Evolutionary conservation across 1,140 invertebrate species (phyloP).

Genomic region (Lucilia cuprina): DNA sequence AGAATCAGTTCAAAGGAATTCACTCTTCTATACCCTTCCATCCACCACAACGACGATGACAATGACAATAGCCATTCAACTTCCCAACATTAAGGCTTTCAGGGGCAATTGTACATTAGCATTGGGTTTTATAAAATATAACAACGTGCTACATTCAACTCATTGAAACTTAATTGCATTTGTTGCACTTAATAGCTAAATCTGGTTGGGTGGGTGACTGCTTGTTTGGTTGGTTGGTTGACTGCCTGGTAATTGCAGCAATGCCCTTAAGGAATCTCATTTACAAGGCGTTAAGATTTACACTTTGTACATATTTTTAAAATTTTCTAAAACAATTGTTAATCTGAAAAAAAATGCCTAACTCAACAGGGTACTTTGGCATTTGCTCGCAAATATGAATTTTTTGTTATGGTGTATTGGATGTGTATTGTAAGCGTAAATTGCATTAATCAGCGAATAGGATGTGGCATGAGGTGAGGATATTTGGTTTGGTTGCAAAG

Average conservation of each 20-base stretch:
- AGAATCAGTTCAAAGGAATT: neutral
- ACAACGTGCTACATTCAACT: neutral
- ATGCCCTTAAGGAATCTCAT: neutral
- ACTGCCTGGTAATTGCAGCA: neutral
- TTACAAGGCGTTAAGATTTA: conserved; percentile 27
- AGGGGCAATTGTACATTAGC: neutral
- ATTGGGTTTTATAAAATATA: neutral
- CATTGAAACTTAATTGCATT: conserved; percentile 33
- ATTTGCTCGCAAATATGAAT: too few species aligned
- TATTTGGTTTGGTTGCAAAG: too few species aligned
- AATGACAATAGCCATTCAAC: neutral
- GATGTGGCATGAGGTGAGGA: too few species aligned
- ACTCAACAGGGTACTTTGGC: too few species aligned
- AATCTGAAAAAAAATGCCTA: too few species aligned
- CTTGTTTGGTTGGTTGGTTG: neutral
- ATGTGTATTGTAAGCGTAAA: too few species aligned
- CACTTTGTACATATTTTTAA: neutral
- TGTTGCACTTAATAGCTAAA: conserved; percentile 19
- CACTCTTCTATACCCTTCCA: neutral
- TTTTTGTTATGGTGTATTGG: too few species aligned
- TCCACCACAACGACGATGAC: neutral
- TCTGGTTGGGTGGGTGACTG: neutral
- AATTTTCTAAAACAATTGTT: neutral
- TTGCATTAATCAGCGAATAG: too few species aligned
- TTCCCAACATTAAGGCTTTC: neutral